Percentiles rank a stretch among this genome's conserved stretches.
phyloP scores from a whole-genome alignment of 1,140 invertebrate genomes.

The Leucophenga varia region DNA sequence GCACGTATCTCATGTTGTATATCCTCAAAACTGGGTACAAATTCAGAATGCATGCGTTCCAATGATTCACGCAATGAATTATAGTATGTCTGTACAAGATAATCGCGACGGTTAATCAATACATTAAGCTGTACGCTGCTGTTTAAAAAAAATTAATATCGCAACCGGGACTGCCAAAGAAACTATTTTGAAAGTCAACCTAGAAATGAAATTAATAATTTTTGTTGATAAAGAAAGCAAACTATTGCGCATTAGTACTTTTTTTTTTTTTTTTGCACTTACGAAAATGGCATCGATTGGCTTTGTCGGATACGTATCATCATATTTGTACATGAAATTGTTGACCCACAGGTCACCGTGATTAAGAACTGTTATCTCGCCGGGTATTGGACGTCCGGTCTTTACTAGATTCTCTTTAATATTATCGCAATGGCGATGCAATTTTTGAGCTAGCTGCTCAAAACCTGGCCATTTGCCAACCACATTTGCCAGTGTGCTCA shows the following conservation, averaged over 20 bases:
- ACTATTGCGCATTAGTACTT: background rate
- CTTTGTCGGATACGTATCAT: conserved; percentile 32
- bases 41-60: conserved; percentile 33
- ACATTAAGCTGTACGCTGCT: conserved; percentile 51
- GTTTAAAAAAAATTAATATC: conserved; percentile 53
- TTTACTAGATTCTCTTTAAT: conserved; percentile 42
- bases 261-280: conserved; percentile 14
- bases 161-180: conserved; percentile 50
- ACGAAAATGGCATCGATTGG: conserved; percentile 50
- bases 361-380: conserved; percentile 53
- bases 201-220: conserved; percentile 4
- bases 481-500: conserved; percentile 36
- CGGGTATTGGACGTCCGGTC: conserved; percentile 25
- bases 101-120: conserved; percentile 39
- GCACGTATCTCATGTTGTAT: conserved; percentile 36
- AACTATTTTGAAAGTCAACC: conserved; percentile 53
- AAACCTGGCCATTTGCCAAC: conserved; percentile 43
- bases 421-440: conserved; percentile 43
- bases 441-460: conserved; percentile 33
- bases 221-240: background rate
- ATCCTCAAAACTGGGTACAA: conserved; percentile 37
- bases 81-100: conserved; percentile 44
- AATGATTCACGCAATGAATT: conserved; percentile 32
- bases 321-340: conserved; percentile 61
- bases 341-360: conserved; percentile 63